Base-by-base conservation (phyloP, 2,797 vertebrate species). In the Argentina silus region DNA sequence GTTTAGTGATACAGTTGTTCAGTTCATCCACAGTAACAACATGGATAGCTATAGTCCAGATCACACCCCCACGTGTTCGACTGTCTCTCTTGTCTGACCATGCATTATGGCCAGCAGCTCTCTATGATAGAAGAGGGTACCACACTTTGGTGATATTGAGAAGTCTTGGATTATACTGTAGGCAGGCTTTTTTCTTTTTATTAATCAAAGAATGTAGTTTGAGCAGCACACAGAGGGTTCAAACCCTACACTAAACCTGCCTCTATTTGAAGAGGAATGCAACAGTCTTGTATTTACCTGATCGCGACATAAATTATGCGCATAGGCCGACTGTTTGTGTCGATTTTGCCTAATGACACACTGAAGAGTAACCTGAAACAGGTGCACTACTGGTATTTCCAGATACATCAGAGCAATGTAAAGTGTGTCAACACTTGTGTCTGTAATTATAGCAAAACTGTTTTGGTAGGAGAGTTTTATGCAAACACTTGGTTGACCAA, bases 361-460 rank as follows among this genome's bases (percentile, higher is more conserved):
- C 42, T 55, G 43, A 42, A 11, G 53, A 21, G 9, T 1, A 56
- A 43, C 27, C 47, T 6, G 1, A 17, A 57, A 65, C 50, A 65
- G 67, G 67, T 70, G 61, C 51, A 70, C 17, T 21, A 48, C 59
- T 55, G 50, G 61, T n/a, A 48, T 70, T 64, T 65, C 43, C 63
- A 15, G 12, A 65, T 1, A 53, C 27, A 36, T 36, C 27, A 36
- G 27, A 45, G 63, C 59, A 69, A 56, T 47, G 55, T 45, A 6
- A 8, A 43, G 15, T 36, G 0, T 53, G 47, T 15, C 7, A 15
- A 53, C 48, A 48, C 6, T 51, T 23, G 23, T 50, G 45, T 47
- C 27, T 36, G 27, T 36, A 36, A 36, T 36, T 36, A 36, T 36
- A 36, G 27, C 27, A 36, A 36, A 36, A 36, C 27, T 36, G 27